Evolutionary conservation across 2,888 invertebrate species (phyloP).

Genomic region (Drosophila helvetica): DNA sequence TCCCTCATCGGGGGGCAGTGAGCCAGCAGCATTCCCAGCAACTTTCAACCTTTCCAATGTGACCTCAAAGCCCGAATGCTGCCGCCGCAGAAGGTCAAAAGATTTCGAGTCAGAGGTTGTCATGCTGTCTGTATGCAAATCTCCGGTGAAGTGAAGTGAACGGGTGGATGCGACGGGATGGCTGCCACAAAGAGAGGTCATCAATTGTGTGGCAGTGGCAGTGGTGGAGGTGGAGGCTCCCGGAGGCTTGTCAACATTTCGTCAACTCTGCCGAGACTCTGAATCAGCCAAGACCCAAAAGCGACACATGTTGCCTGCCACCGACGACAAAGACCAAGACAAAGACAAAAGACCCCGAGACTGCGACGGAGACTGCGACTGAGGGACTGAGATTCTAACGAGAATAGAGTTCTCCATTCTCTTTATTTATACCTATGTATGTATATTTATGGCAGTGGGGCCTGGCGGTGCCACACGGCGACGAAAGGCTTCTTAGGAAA

Average conservation of each 20-base stretch:
- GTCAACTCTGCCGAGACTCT: slow-evolving; percentile 8
- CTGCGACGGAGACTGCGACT: no score
- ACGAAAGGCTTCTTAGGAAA: slow-evolving; percentile 75
- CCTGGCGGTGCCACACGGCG: slow-evolving; percentile 49
- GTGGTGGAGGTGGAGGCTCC: slow-evolving; percentile 5
- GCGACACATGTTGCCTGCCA: slow-evolving; percentile 61
- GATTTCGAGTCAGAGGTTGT: slow-evolving; percentile 14
- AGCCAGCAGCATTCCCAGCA: slow-evolving; percentile 9
- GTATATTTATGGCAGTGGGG: slow-evolving; percentile 68
- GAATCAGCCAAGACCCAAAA: slow-evolving; percentile 6
- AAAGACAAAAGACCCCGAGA: slow-evolving; percentile 20
- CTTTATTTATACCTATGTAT: slow-evolving; percentile 58
- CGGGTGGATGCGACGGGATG: slow-evolving; percentile 24
- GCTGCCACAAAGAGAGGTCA: slow-evolving; percentile 18
- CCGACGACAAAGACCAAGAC: slow-evolving; percentile 60
- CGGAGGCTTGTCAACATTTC: slow-evolving; percentile 40
- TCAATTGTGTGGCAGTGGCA: slow-evolving; percentile 18
- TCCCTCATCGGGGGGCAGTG: neutral
- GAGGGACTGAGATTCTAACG: slow-evolving; percentile 59
- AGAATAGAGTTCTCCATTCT: slow-evolving; percentile 72
- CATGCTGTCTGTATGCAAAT: slow-evolving; percentile 32
- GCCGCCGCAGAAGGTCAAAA: slow-evolving; percentile 22
- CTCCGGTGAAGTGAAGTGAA: slow-evolving; percentile 30
- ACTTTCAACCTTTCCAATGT: slow-evolving; percentile 38
- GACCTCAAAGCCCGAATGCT: slow-evolving; percentile 21